A percentile compares a stretch with the other conserved stretches of the same genome.
These are phyloP conservation scores for Ooceraea biroi DNA, from an alignment of 1,140 invertebrate species.

Conservation along the genomic window DNA sequence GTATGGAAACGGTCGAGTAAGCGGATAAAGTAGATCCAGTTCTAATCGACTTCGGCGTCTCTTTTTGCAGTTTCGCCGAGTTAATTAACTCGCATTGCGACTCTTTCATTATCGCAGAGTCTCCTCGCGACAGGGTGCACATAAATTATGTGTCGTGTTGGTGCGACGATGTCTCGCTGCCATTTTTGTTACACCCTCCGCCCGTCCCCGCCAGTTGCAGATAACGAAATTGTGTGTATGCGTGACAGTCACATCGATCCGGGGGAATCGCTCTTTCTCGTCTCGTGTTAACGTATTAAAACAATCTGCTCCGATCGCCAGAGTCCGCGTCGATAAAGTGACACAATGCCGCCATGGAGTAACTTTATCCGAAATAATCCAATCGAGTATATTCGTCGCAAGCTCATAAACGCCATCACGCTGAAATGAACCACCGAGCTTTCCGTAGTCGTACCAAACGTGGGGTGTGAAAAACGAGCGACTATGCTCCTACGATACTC, in stretches of 20 bases:
- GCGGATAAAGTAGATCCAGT: constrained; percentile 62
- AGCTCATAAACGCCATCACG: constrained; percentile 17
- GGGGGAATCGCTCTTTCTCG: constrained; percentile 18
- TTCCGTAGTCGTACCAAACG: constrained; percentile 24
- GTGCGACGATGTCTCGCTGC: constrained; percentile 57
- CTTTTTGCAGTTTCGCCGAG: constrained; percentile 54
- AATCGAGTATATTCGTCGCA: constrained; percentile 22
- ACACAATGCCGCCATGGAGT: background rate
- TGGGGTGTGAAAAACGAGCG: constrained; percentile 34
- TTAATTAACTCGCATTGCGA: constrained; percentile 77
- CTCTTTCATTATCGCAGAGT: constrained; percentile 73
- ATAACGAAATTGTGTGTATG: background rate
- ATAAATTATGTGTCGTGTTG: constrained; percentile 75
- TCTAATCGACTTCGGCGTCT: constrained; percentile 65
- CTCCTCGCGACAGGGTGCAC: constrained; percentile 64
- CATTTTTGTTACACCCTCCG: constrained; percentile 59
- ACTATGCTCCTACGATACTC: constrained; percentile 46
- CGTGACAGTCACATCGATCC: background rate
- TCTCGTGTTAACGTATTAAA: constrained; percentile 20
- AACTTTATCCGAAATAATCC: constrained; percentile 38
- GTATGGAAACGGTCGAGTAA: constrained; percentile 14
- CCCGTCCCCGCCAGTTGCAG: constrained; percentile 4
- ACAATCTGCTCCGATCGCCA: background rate
- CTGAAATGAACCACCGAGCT: constrained; percentile 3
- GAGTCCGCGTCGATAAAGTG: constrained; percentile 27